phyloP scores from a whole-genome alignment of 2,888 invertebrate species.

The Tridacna gigas region DNA sequence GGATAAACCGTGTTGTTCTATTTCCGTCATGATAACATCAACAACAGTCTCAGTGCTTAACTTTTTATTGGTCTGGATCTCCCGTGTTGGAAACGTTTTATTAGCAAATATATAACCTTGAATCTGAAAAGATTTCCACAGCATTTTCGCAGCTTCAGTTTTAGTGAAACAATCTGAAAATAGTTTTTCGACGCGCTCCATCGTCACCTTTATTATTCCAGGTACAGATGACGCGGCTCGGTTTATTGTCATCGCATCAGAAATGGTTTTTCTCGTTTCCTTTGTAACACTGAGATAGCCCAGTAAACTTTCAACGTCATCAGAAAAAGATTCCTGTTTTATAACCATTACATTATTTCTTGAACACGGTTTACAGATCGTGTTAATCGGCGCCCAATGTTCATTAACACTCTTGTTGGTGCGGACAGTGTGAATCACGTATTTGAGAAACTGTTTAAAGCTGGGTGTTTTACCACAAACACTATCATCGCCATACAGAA shows the following conservation, averaged over 20 bases:
- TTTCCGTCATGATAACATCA: conserved; percentile 5
- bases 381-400: conserved; percentile 18
- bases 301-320: not conserved
- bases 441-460: conserved; percentile 2
- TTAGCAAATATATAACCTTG: not conserved
- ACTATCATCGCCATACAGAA: not conserved
- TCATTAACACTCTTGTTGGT: not conserved
- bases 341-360: not conserved
- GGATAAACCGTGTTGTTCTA: not conserved
- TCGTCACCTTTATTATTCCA: not conserved
- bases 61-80: not conserved
- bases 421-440: not conserved
- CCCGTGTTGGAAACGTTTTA: not conserved
- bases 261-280: not conserved
- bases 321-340: conserved; percentile 12
- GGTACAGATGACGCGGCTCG: conserved; percentile 1
- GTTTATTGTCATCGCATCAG: not conserved
- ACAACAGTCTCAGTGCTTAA: not conserved
- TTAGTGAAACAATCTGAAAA: not conserved
- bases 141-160: not conserved
- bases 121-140: conserved; percentile 9
- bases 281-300: not conserved
- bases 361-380: not conserved
- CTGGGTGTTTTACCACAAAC: not conserved
- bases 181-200: not conserved